phyloP scores from a whole-genome alignment of 2,113 vertebrate genomes.

The Campylomormyrus numenius region DNA sequence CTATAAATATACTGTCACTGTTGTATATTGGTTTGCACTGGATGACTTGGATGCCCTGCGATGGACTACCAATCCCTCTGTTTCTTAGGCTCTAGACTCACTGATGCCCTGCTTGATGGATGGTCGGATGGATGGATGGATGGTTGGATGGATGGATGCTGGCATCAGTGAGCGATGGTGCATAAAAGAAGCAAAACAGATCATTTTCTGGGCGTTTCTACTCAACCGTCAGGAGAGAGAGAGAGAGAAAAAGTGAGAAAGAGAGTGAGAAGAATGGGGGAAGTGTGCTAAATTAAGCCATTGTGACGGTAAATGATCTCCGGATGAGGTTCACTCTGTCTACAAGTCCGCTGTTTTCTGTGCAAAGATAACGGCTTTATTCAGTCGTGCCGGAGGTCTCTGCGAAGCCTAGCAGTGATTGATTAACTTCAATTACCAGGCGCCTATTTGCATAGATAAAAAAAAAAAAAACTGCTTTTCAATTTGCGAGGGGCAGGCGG shows the following conservation, averaged over 20 bases:
- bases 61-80: background rate
- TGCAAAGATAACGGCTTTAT: conserved; percentile 99
- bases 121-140: background rate
- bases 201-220: background rate
- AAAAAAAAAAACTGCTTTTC: conserved; percentile 88
- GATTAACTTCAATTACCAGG: conserved; percentile 99
- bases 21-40: background rate
- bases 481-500: conserved; percentile 99
- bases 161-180: background rate
- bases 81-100: background rate
- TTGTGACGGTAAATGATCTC: conserved; percentile 99
- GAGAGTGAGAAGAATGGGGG: conserved; percentile 44
- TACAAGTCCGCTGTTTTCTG: conserved; percentile 99
- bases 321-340: conserved; percentile 99
- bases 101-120: background rate
- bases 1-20: background rate
- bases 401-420: conserved; percentile 99
- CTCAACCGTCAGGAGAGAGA: background rate
- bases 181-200: background rate
- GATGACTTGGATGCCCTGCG: background rate
- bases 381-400: conserved; percentile 99
- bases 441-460: conserved; percentile 99
- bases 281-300: conserved; percentile 97
- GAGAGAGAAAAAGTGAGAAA: conserved; percentile 15
- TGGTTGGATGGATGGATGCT: background rate